Base-by-base conservation (phyloP, 2,113 vertebrate genomes). In the Cavia porcellus region DNA sequence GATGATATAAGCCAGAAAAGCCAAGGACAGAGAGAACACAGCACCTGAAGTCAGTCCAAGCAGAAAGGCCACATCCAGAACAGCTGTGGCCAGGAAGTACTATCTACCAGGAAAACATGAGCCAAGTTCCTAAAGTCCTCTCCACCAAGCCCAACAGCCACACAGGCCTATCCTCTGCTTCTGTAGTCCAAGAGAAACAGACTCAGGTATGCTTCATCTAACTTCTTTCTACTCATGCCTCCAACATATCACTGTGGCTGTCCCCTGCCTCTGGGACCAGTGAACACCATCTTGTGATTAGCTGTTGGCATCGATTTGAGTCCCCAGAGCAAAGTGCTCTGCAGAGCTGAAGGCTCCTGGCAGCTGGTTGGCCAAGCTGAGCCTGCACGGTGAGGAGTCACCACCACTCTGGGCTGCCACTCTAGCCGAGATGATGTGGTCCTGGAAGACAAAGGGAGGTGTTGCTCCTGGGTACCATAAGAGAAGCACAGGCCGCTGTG, bases 151-250 rank as follows among this genome's bases (percentile, higher is more conserved):
- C 25, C 24, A n/a, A 1, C 9, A 11, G 70, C 24, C 57, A 42
- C 35, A 50, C 32, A 13, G 35, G 42, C 59, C 55, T 8, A 4
- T 20, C 45, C 45, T 35, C 19, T 55, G 5, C 24, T 9, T 14
- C 12, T 7, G 0, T 14, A 10, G 59, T 11, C 0, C 35, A 45
- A 66, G 3, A 61, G 59, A 30, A 7, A 17, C 0, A 20, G 50
- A 12, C n/a, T n/a, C 10, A 38, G 20, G 25, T 1, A 35, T 32
- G 25, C 1, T 0, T 42, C 5, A 19, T 5, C 52, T 7, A 19
- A 0, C 74, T n/a, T 10, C 14, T 19, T 14, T 32, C 47, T 4
- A 8, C 50, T 20, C 28, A 38, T 28, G 61, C 19, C 50, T 62
- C 3, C 0, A 7, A 9, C n/a, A 1, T 3, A 3, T 19, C 8